Conservation (phyloP, 2,113 vertebrate species). For the Pelecanus crispus region DNA sequence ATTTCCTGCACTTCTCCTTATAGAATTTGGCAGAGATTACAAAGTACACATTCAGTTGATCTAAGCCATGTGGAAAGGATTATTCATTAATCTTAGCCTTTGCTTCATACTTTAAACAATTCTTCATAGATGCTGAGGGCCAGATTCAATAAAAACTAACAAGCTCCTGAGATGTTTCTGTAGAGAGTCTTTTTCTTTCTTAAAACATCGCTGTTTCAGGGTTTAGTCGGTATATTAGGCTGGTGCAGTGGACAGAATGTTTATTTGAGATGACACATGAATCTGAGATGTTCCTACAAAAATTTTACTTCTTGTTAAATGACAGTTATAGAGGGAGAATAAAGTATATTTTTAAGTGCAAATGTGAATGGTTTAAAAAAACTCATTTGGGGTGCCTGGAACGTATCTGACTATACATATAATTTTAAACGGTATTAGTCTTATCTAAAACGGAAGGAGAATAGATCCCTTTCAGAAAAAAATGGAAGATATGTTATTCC, state of each 20-base stretch:
- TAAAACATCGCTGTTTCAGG: neutral
- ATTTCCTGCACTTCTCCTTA: neutral
- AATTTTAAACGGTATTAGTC: neutral
- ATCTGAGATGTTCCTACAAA: neutral
- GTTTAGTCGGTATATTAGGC: neutral
- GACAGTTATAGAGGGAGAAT: neutral
- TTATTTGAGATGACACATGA: neutral
- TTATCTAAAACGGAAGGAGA: neutral
- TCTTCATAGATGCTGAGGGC: neutral
- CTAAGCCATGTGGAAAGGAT: neutral
- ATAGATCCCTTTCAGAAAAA: neutral
- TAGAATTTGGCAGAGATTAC: conserved; percentile 1
- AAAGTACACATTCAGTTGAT: neutral
- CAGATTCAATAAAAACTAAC: neutral
- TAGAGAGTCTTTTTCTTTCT: neutral
- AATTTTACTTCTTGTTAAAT: neutral
- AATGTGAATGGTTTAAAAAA: neutral
- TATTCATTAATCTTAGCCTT: neutral
- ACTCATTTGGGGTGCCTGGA: neutral
- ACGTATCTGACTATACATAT: neutral
- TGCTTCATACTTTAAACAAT: neutral
- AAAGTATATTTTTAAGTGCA: neutral
- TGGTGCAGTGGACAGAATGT: neutral
- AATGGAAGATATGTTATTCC: neutral
- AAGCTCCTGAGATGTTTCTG: neutral